Percentiles rank a stretch among this genome's conserved stretches.
phyloP scores from a whole-genome alignment of 2,797 vertebrate species.

The Acestrorhynchus altus region DNA sequence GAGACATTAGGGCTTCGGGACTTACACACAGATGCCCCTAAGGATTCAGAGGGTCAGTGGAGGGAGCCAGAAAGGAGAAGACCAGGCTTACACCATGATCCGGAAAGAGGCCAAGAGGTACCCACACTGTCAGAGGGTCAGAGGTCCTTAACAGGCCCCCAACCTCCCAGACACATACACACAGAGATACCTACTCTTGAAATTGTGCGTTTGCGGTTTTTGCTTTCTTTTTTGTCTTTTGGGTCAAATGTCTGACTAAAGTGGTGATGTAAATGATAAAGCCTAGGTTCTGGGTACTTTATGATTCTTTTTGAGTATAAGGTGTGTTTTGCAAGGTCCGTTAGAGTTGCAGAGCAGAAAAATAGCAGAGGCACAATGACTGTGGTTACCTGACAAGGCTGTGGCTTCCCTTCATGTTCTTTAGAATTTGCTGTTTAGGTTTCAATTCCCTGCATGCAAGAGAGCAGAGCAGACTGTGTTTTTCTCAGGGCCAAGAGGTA shows the following conservation, averaged over 20 bases:
- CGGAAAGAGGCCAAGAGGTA: slow-evolving; percentile 82
- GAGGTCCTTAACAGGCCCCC: not conserved
- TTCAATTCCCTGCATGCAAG: slow-evolving; percentile 52
- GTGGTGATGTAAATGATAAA: too few species aligned
- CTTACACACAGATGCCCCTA: slow-evolving; percentile 69
- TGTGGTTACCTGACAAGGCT: slow-evolving; percentile 68
- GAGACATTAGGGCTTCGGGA: slow-evolving; percentile 70
- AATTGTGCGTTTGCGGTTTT: not conserved
- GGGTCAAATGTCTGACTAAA: too few species aligned
- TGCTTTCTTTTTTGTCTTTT: too few species aligned
- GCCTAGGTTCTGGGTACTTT: too few species aligned
- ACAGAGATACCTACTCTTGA: not conserved
- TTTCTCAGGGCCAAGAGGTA: slow-evolving; percentile 7
- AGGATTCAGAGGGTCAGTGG: slow-evolving; percentile 64
- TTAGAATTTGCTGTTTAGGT: slow-evolving; percentile 54
- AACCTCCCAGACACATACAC: not conserved
- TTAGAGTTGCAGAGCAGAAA: slow-evolving; percentile 36
- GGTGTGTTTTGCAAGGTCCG: slow-evolving; percentile 28
- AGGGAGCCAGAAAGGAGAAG: slow-evolving; percentile 68
- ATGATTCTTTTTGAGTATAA: too few species aligned
- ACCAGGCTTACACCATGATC: slow-evolving; percentile 69
- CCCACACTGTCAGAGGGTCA: not conserved
- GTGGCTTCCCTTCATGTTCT: slow-evolving; percentile 73
- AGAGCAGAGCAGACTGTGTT: slow-evolving; percentile 9
- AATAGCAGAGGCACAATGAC: slow-evolving; percentile 33